Percentiles rank a stretch among this genome's conserved stretches.
These are phyloP conservation scores for Notothenia rossii DNA, from an alignment of 2,113 vertebrate species.

Conservation along the genomic window DNA sequence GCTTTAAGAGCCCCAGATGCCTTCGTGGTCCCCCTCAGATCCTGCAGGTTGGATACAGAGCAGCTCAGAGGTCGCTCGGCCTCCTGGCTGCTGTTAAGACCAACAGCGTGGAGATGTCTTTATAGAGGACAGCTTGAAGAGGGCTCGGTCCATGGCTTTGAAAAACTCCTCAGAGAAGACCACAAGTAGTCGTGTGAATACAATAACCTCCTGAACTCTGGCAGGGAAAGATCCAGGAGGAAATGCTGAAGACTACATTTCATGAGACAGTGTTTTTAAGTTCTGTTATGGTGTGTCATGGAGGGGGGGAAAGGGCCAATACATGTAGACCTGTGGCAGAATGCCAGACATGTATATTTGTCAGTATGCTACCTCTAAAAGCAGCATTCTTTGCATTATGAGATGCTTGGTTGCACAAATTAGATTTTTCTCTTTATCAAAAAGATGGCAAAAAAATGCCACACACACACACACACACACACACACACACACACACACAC, in stretches of 20 bases:
- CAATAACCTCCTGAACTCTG: constrained; percentile 29
- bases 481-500: constrained; percentile 22
- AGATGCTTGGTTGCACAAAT: background rate
- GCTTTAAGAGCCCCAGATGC: constrained; percentile 9
- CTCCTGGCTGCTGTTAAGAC: background rate
- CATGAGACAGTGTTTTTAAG: too few species aligned
- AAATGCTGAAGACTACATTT: background rate
- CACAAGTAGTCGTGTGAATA: constrained; percentile 24
- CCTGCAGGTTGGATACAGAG: constrained; percentile 7
- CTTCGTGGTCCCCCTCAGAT: background rate
- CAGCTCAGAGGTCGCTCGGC: constrained; percentile 7
- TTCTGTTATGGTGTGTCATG: background rate
- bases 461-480: background rate
- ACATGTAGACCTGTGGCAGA: background rate
- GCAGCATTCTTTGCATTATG: background rate
- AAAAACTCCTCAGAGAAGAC: constrained; percentile 41
- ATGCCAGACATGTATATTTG: background rate
- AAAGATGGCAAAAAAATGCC: background rate
- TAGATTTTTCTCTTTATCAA: constrained; percentile 10
- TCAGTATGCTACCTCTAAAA: background rate
- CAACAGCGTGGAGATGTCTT: background rate
- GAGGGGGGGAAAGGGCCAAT: too few species aligned
- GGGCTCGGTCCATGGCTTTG: constrained; percentile 18
- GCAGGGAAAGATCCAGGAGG: constrained; percentile 7
- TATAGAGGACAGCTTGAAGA: constrained; percentile 22